phyloP scores from a whole-genome alignment of 2,888 invertebrate genomes.

The Nysson spinosus region DNA sequence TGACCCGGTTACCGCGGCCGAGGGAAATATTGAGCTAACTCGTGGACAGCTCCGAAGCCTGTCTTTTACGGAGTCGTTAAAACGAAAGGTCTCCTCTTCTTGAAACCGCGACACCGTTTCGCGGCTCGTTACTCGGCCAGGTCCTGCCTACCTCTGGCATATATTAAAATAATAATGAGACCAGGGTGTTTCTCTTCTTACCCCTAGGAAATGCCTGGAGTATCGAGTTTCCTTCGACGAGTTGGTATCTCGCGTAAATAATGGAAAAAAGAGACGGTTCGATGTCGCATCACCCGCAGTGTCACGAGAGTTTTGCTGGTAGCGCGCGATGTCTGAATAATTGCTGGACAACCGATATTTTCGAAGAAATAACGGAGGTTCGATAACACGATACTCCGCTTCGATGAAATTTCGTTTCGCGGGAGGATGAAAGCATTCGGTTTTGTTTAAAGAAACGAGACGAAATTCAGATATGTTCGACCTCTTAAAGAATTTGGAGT shows the following conservation, averaged over 20 bases:
- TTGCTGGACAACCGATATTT: too few species aligned
- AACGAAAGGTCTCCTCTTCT: conserved; percentile 54
- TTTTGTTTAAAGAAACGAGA: too few species aligned
- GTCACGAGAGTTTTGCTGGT: too few species aligned
- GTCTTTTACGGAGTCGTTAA: conserved; percentile 62
- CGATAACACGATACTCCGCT: too few species aligned
- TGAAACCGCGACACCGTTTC: conserved; percentile 60
- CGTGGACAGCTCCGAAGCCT: conserved; percentile 41
- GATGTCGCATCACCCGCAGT: too few species aligned
- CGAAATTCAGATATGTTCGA: too few species aligned
- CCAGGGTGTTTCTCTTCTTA: conserved; percentile 18
- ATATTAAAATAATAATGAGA: conserved; percentile 55
- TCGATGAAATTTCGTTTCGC: too few species aligned
- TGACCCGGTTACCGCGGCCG: conserved; percentile 68
- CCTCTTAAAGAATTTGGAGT: too few species aligned
- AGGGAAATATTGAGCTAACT: conserved; percentile 71
- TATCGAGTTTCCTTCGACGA: conserved; percentile 14
- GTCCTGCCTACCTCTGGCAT: conserved; percentile 37
- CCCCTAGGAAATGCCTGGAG: conserved; percentile 1
- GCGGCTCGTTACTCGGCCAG: conserved; percentile 55
- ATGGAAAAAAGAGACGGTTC: not conserved
- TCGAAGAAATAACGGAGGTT: too few species aligned
- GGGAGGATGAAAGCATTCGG: too few species aligned
- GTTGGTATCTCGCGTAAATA: not conserved
- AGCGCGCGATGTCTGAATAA: too few species aligned